Percentiles rank a stretch among this genome's conserved stretches.
Conservation (phyloP, 2,797 vertebrate genomes). For the Enteromius fasciolatus region DNA sequence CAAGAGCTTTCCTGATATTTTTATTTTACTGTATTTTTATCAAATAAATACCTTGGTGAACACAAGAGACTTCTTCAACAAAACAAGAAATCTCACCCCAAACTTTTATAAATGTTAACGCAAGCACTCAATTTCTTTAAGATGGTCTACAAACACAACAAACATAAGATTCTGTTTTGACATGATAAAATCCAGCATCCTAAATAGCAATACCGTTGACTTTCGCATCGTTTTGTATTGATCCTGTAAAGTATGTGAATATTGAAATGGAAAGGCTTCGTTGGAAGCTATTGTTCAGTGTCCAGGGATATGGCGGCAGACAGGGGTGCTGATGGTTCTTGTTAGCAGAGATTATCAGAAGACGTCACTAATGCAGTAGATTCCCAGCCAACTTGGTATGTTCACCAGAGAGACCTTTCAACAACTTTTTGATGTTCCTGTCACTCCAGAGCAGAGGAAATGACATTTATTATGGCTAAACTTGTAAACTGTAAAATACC, state of each 20-base stretch:
- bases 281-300: slow-evolving; percentile 26
- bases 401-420: slow-evolving; percentile 45
- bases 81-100: not conserved
- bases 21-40: not conserved
- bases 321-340: slow-evolving; percentile 40
- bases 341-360: slow-evolving; percentile 43
- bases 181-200: not conserved
- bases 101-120: not conserved
- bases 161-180: not conserved
- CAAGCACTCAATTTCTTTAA: not conserved
- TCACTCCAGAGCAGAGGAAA: slow-evolving; percentile 14
- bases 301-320: slow-evolving; percentile 17
- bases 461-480: slow-evolving; percentile 2
- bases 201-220: not conserved
- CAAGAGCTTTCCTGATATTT: not conserved
- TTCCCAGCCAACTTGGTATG: slow-evolving; percentile 40
- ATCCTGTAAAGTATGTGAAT: not conserved
- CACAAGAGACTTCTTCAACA: not conserved
- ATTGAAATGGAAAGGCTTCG: slow-evolving; percentile 26
- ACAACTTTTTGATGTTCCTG: slow-evolving; percentile 34
- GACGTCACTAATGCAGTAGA: slow-evolving; percentile 29
- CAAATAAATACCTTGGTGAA: not conserved
- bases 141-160: not conserved
- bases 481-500: not conserved
- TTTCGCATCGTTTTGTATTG: not conserved